These are phyloP conservation scores for Lerista edwardsae DNA, from an alignment of 2,797 vertebrate species.

Conservation along the genomic window DNA sequence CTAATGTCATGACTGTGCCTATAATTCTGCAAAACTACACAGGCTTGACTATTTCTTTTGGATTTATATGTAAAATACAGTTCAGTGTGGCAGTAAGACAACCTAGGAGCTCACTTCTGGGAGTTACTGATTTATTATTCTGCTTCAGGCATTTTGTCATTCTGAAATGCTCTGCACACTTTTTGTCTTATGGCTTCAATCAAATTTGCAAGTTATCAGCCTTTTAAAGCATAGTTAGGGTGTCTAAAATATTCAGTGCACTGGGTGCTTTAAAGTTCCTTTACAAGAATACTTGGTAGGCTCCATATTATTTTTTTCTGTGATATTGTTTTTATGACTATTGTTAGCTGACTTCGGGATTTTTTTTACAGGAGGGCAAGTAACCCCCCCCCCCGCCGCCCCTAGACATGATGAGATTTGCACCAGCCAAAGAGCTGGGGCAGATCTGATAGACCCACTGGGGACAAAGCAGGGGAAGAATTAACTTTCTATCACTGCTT, in stretches of 20 bases:
- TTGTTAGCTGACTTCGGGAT: no score
- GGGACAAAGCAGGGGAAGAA: no score
- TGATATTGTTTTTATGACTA: no score
- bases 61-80: not conserved
- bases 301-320: not conserved
- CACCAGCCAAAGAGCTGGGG: no score
- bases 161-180: not conserved
- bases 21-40: not conserved
- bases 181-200: not conserved
- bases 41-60: not conserved
- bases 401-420: no score
- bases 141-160: conserved; percentile 1
- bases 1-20: fast-evolving
- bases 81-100: not conserved
- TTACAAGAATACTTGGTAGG: not conserved
- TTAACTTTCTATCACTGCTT: no score
- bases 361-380: no score
- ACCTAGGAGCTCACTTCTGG: not conserved
- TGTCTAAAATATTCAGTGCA: not conserved
- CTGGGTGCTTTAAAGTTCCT: not conserved
- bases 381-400: no score
- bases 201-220: not conserved
- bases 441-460: no score
- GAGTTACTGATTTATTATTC: conserved; percentile 1
- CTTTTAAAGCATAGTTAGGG: not conserved